Evolutionary conservation across 2,113 vertebrate species (phyloP), one percentile per base, ranked within the genome.

Genomic region (Nothoprocta pentlandii): DNA sequence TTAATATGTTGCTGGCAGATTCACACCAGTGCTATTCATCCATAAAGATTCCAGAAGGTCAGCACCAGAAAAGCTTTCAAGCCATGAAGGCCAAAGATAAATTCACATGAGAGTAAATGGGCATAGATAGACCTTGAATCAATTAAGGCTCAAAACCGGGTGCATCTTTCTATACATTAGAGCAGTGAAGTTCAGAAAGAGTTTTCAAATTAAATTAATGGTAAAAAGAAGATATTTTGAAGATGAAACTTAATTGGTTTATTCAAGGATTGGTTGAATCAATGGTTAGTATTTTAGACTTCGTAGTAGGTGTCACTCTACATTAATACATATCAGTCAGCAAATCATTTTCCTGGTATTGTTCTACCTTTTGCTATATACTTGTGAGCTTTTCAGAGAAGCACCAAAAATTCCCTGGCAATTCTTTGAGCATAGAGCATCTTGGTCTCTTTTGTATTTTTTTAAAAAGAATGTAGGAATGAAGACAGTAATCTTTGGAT

Each of bases 361-460:
- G 71, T 90, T 85, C 63, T 88, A 85, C 34, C 16, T 93, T 95
- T 85, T 91, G 10, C 67, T 90, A 56, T 69, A 68, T 16, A 41
- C 56, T n/a, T 9, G 30, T 26, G 53, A 53, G 41, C 42, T 87
- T 92, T 90, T 64, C 47, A 93, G 86, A 90, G 56, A 86, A 86
- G 12, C 32, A 78, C 46, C 64, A 90, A 78, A 39, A 90, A 81
- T 93, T 42, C 61, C 53, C 44, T 23, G n/a, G 9, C 76, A 86
- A 14, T 86, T 88, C 53, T 89, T 74, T 73, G n/a, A 88, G 16
- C 20, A 44, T n/a, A 79, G 53, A 66, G 30, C 66, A 75, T 76
- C 83, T 90, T 56, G 16, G 13, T 61, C 56, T 80, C 80, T 92
- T 91, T 39, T 84, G 56, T 89, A 28, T 47, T 20, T 47, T 47